A percentile compares a stretch with the other conserved stretches of the same genome.
These are phyloP conservation scores for Druceiella hillmani DNA, from an alignment of 2,888 invertebrate genomes.

Conservation along the genomic window DNA sequence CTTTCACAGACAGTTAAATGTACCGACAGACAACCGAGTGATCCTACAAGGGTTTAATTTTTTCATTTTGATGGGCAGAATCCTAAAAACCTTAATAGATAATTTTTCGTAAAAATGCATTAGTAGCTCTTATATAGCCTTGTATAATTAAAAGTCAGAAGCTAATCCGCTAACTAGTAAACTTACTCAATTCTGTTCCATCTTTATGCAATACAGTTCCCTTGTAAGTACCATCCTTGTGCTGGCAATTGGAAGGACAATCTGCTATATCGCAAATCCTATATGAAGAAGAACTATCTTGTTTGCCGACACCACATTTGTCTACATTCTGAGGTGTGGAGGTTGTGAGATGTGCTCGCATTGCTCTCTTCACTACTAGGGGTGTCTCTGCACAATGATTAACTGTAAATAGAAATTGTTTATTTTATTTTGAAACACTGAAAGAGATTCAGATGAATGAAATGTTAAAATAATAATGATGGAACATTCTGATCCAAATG, in stretches of 20 bases:
- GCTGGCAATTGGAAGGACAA: slow-evolving; percentile 25
- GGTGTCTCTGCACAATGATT: slow-evolving; percentile 31
- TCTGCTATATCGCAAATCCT: slow-evolving; percentile 15
- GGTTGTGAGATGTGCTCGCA: slow-evolving; percentile 35
- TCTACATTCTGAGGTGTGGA: slow-evolving; percentile 38
- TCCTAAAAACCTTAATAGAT: too few relatives aligned
- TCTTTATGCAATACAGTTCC: slow-evolving; percentile 40
- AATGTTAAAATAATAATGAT: slow-evolving; percentile 11
- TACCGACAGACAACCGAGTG: too few relatives aligned
- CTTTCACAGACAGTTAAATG: too few relatives aligned
- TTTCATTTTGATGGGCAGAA: too few relatives aligned
- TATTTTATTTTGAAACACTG: too few relatives aligned
- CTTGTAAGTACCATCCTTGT: slow-evolving; percentile 40
- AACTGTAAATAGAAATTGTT: background rate
- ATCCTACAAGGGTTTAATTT: too few relatives aligned
- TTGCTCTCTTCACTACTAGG: slow-evolving; percentile 30
- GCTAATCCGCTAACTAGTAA: slow-evolving; percentile 10
- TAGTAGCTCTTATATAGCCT: background rate
- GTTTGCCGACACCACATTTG: background rate
- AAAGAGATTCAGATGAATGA: slow-evolving; percentile 4
- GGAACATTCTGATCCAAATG: slow-evolving; percentile 15
- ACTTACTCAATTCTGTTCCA: slow-evolving; percentile 43
- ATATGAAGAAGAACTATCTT: background rate
- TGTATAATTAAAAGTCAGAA: background rate
- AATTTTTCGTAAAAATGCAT: too few relatives aligned